phyloP scores from a whole-genome alignment of 2,797 vertebrate genomes.

The Alfaro cultratus region DNA sequence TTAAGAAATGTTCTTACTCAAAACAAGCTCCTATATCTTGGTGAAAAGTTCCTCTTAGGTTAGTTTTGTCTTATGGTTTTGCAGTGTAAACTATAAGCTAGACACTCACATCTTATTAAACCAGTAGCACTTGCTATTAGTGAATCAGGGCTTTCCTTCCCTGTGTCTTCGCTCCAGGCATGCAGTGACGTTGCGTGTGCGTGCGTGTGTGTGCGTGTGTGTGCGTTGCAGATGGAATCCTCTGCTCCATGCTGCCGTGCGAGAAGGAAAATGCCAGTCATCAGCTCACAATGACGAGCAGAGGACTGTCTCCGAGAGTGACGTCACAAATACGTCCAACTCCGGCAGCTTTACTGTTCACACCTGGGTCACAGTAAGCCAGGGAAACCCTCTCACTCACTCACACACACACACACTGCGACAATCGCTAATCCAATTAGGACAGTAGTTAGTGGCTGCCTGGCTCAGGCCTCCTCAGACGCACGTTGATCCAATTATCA shows the following conservation, averaged over 20 bases:
- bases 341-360: slow-evolving; percentile 54
- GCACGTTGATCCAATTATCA: slow-evolving; percentile 76
- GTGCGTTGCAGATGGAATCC: slow-evolving; percentile 51
- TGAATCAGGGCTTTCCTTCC: slow-evolving; percentile 40
- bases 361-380: slow-evolving; percentile 48
- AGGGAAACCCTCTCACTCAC: slow-evolving; percentile 58
- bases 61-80: neutral
- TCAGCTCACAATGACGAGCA: slow-evolving; percentile 37
- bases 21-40: no score
- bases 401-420: slow-evolving; percentile 17
- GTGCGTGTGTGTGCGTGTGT: neutral
- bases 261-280: slow-evolving; percentile 57
- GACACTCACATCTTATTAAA: neutral
- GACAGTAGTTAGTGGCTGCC: slow-evolving; percentile 59
- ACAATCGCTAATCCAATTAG: slow-evolving; percentile 73
- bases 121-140: neutral
- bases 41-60: neutral
- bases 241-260: slow-evolving; percentile 25
- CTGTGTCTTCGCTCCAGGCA: slow-evolving; percentile 17
- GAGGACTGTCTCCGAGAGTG: slow-evolving; percentile 49
- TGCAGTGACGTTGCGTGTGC: slow-evolving; percentile 16
- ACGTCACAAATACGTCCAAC: slow-evolving; percentile 48
- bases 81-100: neutral
- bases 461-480: slow-evolving; percentile 53
- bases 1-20: no score